Percentiles rank a stretch among this genome's conserved stretches.
phyloP scores from a whole-genome alignment of 2,113 vertebrate species.

The Copsychus sechellarum region DNA sequence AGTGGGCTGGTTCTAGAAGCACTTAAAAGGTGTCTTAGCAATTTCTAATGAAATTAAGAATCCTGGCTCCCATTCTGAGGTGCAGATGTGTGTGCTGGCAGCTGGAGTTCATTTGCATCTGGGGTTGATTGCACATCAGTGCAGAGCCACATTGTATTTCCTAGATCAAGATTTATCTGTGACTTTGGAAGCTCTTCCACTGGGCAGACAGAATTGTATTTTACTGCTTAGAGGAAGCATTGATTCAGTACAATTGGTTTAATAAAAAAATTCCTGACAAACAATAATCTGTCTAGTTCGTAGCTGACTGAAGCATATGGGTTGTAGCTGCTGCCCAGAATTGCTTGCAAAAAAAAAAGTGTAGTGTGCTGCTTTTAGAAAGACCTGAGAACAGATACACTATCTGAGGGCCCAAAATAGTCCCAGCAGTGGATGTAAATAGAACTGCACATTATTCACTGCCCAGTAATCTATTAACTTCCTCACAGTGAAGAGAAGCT shows the following conservation, averaged over 20 bases:
- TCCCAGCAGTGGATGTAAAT: slow-evolving; percentile 17
- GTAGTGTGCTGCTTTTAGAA: neutral
- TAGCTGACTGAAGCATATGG: slow-evolving; percentile 44
- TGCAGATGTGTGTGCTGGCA: neutral
- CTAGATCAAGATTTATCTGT: slow-evolving; percentile 43
- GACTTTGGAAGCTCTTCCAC: slow-evolving; percentile 47
- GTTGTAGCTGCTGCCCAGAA: slow-evolving; percentile 9
- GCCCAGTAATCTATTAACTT: slow-evolving; percentile 29
- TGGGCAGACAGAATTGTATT: slow-evolving; percentile 53
- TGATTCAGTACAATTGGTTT: slow-evolving; percentile 72
- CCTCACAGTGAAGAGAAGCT: neutral
- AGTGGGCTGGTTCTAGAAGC: slow-evolving; percentile 21
- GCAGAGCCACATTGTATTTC: neutral
- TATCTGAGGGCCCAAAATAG: slow-evolving; percentile 8
- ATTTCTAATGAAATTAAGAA: neutral
- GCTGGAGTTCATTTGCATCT: slow-evolving; percentile 33
- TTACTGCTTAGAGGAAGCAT: slow-evolving; percentile 69
- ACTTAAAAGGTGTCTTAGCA: neutral
- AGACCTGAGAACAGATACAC: neutral
- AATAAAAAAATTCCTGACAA: slow-evolving; percentile 72
- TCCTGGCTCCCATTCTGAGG: neutral
- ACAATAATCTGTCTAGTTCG: slow-evolving; percentile 66
- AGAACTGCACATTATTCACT: slow-evolving; percentile 12
- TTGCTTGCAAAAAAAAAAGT: neutral
- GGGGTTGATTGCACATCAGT: neutral